Evolutionary conservation across 1,140 invertebrate species (phyloP).

Genomic region (Bombyx mori): ASM3026992v2 NC_085129.1:8832501-8833000

Average conservation of each 20-base stretch:
- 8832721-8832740: slow-evolving; percentile 97
- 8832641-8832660: slow-evolving; percentile 82
- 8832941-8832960: too few relatives aligned
- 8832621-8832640: slow-evolving; percentile 48
- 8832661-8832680: slow-evolving; percentile 76
- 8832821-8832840: background rate
- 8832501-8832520: slow-evolving; percentile 51
- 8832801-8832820: background rate
- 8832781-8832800: slow-evolving; percentile 73
- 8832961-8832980: too few relatives aligned
- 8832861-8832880: too few relatives aligned
- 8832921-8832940: too few relatives aligned
- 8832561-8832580: slow-evolving; percentile 55
- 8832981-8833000: too few relatives aligned
- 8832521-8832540: slow-evolving; percentile 59
- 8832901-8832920: too few relatives aligned
- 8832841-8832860: too few relatives aligned
- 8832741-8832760: slow-evolving; percentile 85
- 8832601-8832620: slow-evolving; percentile 71
- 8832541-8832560: slow-evolving; percentile 74
- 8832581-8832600: slow-evolving; percentile 69
- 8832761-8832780: slow-evolving; percentile 94
- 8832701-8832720: slow-evolving; percentile 99
- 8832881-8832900: too few relatives aligned
- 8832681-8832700: slow-evolving; percentile 86